These are phyloP conservation scores for Ormyrus thymus DNA, from an alignment of 2,888 invertebrate genomes.

Conservation along the genomic window DNA sequence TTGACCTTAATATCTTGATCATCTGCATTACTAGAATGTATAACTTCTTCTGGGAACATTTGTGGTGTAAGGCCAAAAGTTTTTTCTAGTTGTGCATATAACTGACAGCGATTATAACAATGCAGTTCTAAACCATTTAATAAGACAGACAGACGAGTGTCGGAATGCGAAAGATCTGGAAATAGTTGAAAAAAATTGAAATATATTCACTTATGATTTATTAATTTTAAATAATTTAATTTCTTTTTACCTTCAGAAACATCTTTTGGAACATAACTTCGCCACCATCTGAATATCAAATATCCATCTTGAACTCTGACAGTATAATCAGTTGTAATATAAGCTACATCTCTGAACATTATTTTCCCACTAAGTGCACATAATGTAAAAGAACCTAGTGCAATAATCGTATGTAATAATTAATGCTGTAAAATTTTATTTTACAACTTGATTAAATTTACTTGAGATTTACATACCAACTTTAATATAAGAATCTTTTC, in stretches of 20 bases:
- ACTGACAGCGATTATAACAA: constrained; percentile 92
- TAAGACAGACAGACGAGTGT: constrained; percentile 92
- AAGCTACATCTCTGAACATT: constrained; percentile 97
- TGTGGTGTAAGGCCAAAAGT: constrained; percentile 89
- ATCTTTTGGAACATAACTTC: constrained; percentile 95
- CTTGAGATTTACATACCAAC: constrained; percentile 81
- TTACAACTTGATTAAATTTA: constrained; percentile 1
- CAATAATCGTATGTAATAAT: constrained; percentile 31
- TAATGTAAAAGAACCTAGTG: constrained; percentile 92
- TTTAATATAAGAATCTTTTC: constrained; percentile 90
- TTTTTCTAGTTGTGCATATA: constrained; percentile 91
- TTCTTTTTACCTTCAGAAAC: constrained; percentile 88
- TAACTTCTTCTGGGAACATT: constrained; percentile 82
- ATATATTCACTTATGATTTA: background rate
- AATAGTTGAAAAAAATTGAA: constrained; percentile 61
- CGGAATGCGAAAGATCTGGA: constrained; percentile 94
- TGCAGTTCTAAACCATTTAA: constrained; percentile 96
- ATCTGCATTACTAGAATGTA: constrained; percentile 66
- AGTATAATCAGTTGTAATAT: constrained; percentile 95
- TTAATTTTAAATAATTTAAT: background rate
- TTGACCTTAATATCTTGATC: constrained; percentile 67
- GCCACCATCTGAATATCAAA: constrained; percentile 98
- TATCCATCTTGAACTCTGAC: constrained; percentile 96
- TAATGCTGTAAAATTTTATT: background rate
- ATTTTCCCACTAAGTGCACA: constrained; percentile 98